These are phyloP conservation scores for Eleutherodactylus coqui DNA, from an alignment of 2,797 vertebrate species.

Conservation along the genomic window DNA sequence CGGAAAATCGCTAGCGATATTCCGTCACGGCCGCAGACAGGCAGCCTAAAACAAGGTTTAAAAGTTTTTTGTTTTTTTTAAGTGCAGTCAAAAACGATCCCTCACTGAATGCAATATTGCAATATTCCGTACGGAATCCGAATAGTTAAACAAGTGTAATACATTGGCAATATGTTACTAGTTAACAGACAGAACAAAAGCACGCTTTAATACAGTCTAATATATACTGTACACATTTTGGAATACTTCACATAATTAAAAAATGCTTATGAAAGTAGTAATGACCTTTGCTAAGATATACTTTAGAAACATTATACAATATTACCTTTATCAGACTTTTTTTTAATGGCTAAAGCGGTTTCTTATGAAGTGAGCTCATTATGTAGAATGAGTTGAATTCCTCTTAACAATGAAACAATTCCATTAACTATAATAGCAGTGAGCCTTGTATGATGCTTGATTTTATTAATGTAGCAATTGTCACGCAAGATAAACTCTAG, in stretches of 20 bases:
- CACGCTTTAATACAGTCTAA: not conserved
- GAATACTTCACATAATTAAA: conserved; percentile 47
- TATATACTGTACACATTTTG: not conserved
- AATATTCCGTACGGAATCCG: too few relatives aligned
- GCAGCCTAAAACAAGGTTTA: too few relatives aligned
- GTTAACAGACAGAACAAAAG: not conserved
- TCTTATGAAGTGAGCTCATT: conserved; percentile 54
- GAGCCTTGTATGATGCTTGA: conserved; percentile 59
- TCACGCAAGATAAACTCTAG: conserved; percentile 57
- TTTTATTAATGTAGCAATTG: conserved; percentile 62
- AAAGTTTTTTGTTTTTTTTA: too few relatives aligned
- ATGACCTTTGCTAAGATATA: conserved; percentile 41
- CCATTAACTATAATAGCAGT: conserved; percentile 62
- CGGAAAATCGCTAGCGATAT: too few relatives aligned
- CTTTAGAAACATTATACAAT: conserved; percentile 44
- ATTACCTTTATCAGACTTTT: conserved; percentile 44
- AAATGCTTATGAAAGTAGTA: conserved; percentile 30
- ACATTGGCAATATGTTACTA: not conserved
- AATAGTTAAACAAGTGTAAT: too few relatives aligned
- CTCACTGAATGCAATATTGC: too few relatives aligned
- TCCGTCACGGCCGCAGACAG: too few relatives aligned
- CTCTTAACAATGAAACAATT: conserved; percentile 61
- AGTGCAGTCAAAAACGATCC: too few relatives aligned
- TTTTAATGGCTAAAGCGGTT: conserved; percentile 49
- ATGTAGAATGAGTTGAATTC: conserved; percentile 57